These are phyloP conservation scores for Hydropotes inermis DNA, from an alignment of 2,113 vertebrate species.

Conservation along the genomic window DNA sequence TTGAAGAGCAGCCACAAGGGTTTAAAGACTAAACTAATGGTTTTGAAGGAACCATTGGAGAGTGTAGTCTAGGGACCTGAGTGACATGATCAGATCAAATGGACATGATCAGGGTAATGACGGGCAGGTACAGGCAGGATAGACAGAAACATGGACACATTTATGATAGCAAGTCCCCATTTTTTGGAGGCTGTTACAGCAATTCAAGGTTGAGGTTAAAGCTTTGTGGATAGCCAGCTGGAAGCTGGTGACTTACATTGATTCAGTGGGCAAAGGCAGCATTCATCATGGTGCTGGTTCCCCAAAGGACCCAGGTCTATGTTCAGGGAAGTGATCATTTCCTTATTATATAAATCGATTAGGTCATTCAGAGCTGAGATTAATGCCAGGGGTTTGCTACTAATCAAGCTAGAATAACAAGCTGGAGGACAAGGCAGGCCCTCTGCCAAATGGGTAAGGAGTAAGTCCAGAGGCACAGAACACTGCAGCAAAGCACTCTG, in stretches of 20 bases:
- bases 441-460: conserved; percentile 54
- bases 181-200: background rate
- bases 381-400: conserved; percentile 43
- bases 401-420: conserved; percentile 60
- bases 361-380: conserved; percentile 28
- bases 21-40: background rate
- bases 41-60: background rate
- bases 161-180: background rate
- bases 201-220: background rate
- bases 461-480: conserved; percentile 12
- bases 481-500: conserved; percentile 13
- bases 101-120: background rate
- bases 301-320: background rate
- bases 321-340: conserved; percentile 58
- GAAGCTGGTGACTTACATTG: conserved; percentile 30
- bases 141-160: background rate
- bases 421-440: conserved; percentile 16
- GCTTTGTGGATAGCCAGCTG: conserved; percentile 12
- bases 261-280: conserved; percentile 48
- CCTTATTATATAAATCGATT: conserved; percentile 67
- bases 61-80: background rate
- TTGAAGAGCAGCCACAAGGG: background rate
- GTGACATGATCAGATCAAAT: background rate
- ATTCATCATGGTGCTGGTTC: conserved; percentile 37
- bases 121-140: background rate